Evolutionary conservation across 2,888 invertebrate species (phyloP).

Genomic region (Platycnemis pennipes): DNA sequence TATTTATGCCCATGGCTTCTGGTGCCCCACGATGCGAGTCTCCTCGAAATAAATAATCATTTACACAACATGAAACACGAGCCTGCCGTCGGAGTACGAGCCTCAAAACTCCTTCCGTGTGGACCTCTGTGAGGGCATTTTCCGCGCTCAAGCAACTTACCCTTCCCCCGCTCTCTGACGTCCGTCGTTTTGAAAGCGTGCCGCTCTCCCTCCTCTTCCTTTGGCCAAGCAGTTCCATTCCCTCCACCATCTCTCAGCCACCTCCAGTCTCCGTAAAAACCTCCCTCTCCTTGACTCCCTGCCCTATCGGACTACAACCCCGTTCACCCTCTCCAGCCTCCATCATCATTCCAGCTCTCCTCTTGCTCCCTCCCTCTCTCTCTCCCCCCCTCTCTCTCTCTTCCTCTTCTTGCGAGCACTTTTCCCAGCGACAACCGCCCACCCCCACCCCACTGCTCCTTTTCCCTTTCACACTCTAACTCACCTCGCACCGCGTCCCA

Average conservation of each 20-base stretch:
- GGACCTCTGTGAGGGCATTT: background rate
- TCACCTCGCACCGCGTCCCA: background rate
- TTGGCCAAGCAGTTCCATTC: background rate
- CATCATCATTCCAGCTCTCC: background rate
- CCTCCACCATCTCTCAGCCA: background rate
- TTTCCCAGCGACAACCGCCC: background rate
- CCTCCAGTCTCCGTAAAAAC: background rate
- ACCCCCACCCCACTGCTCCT: background rate
- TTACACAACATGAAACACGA: background rate
- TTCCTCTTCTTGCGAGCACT: background rate
- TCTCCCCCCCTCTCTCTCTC: background rate
- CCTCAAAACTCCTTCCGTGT: background rate
- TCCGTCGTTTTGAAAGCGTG: background rate
- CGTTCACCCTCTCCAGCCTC: background rate
- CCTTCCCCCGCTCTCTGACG: background rate
- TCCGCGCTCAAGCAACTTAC: background rate
- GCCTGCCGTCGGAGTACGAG: background rate
- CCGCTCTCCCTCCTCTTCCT: background rate
- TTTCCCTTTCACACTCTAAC: conserved; percentile 21
- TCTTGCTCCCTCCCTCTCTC: background rate
- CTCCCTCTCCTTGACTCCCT: background rate
- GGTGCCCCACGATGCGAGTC: background rate
- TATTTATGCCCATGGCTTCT: background rate
- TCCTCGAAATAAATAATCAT: background rate
- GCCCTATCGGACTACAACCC: background rate